Evolutionary conservation across 2,113 vertebrate species (phyloP).

Genomic region (Eretmochelys imbricata): DNA sequence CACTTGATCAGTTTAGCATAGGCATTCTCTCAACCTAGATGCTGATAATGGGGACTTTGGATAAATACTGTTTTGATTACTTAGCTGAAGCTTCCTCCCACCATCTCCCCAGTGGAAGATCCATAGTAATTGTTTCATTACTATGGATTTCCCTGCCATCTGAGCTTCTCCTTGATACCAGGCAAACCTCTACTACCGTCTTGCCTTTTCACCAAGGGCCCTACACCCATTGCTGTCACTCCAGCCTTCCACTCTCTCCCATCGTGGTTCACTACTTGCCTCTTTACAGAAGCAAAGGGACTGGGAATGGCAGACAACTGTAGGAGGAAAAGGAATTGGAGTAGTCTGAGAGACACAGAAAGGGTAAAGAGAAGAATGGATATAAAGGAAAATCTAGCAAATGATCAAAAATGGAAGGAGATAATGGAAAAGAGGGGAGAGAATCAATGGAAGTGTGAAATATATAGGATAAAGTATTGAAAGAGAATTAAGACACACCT

Average conservation of each 20-base stretch:
- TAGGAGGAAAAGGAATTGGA: constrained; percentile 5
- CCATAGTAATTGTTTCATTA: background rate
- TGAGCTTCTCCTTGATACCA: too few species aligned
- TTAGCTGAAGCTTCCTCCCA: background rate
- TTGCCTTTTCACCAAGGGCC: background rate
- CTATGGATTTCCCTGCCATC: background rate
- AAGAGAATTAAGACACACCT: background rate
- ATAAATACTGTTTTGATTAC: background rate
- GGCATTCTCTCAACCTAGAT: background rate
- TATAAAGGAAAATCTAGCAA: background rate
- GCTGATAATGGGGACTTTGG: background rate
- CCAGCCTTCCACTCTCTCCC: background rate
- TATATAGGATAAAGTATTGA: background rate
- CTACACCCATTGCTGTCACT: background rate
- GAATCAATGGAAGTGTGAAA: background rate
- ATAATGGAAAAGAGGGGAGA: background rate
- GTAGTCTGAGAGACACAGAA: background rate
- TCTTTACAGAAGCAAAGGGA: background rate
- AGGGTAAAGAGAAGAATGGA: background rate
- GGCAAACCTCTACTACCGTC: background rate
- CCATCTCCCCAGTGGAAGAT: background rate
- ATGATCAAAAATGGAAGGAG: background rate
- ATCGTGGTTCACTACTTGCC: background rate
- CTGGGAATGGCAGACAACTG: background rate
- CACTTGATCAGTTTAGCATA: too few species aligned